These are phyloP conservation scores for Tylochromis polylepis DNA, from an alignment of 2,113 vertebrate species.

Conservation along the genomic window DNA sequence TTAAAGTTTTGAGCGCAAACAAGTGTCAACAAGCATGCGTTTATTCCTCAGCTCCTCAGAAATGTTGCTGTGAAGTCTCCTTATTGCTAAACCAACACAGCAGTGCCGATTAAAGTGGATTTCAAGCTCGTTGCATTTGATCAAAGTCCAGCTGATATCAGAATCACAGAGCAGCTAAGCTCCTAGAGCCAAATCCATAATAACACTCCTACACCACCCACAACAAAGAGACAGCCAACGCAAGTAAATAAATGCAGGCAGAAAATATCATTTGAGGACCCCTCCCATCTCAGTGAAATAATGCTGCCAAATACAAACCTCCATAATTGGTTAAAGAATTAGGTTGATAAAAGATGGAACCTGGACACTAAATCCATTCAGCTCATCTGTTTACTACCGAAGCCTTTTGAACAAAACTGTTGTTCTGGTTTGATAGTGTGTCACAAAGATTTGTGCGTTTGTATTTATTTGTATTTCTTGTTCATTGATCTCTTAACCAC, in stretches of 20 bases:
- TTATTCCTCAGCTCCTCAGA: neutral
- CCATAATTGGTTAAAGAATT: slow-evolving; percentile 51
- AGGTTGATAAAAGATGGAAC: slow-evolving; percentile 47
- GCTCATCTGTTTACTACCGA: slow-evolving; percentile 33
- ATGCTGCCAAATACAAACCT: slow-evolving; percentile 24
- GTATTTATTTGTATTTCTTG: slow-evolving; percentile 1
- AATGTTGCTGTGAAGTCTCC: slow-evolving; percentile 27
- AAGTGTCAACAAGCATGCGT: neutral
- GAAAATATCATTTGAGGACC: slow-evolving; percentile 33
- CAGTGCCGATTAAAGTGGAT: slow-evolving; percentile 62
- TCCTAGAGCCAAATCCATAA: slow-evolving; percentile 52
- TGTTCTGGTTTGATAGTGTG: slow-evolving; percentile 32
- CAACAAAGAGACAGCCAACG: slow-evolving; percentile 44
- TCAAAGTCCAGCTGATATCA: slow-evolving; percentile 69
- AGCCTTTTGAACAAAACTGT: slow-evolving; percentile 32
- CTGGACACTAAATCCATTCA: slow-evolving; percentile 54
- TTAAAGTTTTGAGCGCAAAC: neutral
- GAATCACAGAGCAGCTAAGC: slow-evolving; percentile 50
- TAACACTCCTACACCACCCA: slow-evolving; percentile 41
- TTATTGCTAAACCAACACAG: slow-evolving; percentile 31
- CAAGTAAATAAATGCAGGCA: slow-evolving; percentile 45
- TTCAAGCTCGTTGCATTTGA: slow-evolving; percentile 60
- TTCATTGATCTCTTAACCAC: slow-evolving; percentile 30
- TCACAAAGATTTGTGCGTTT: slow-evolving; percentile 49
- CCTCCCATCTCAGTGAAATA: slow-evolving; percentile 39